phyloP scores from a whole-genome alignment of 2,888 invertebrate genomes.

The Caenorhabditis uteleia region DNA sequence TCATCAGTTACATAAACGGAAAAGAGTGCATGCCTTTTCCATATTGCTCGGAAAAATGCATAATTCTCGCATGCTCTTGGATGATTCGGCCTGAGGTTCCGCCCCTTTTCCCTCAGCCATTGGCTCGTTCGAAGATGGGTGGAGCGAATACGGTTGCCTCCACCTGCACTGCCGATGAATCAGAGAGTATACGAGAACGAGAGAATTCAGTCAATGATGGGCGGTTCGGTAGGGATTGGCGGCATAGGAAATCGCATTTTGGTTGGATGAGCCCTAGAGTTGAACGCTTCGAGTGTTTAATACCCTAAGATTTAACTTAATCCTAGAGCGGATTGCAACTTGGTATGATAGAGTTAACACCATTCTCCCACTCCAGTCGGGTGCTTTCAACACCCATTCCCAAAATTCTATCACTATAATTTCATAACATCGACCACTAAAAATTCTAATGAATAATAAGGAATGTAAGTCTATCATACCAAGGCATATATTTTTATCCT shows the following conservation, averaged over 20 bases:
- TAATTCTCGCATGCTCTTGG: too few species aligned
- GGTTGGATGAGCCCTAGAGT: conserved; percentile 34
- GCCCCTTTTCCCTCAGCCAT: conserved; percentile 3
- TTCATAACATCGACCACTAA: too few species aligned
- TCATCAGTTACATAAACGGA: too few species aligned
- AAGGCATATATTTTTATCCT: too few species aligned
- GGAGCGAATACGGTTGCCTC: conserved; percentile 27
- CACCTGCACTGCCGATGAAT: not conserved
- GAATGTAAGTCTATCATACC: too few species aligned
- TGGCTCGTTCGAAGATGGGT: conserved; percentile 16
- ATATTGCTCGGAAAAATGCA: too few species aligned
- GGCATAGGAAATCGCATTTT: conserved; percentile 38
- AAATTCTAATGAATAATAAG: too few species aligned
- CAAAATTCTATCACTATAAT: too few species aligned
- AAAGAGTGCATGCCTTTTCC: too few species aligned
- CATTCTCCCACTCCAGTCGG: not conserved
- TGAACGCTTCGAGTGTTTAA: conserved; percentile 33
- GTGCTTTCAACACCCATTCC: too few species aligned
- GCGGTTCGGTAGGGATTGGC: conserved; percentile 24
- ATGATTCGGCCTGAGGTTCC: too few species aligned
- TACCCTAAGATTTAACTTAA: conserved; percentile 44
- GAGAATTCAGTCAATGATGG: conserved; percentile 13
- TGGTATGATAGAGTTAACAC: conserved; percentile 24
- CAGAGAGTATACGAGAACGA: conserved; percentile 4
- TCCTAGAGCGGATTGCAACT: conserved; percentile 27